A percentile compares a stretch with the other conserved stretches of the same genome.
Evolutionary conservation across 2,888 invertebrate species (phyloP).

Genomic region (Chrysolina americana): DNA sequence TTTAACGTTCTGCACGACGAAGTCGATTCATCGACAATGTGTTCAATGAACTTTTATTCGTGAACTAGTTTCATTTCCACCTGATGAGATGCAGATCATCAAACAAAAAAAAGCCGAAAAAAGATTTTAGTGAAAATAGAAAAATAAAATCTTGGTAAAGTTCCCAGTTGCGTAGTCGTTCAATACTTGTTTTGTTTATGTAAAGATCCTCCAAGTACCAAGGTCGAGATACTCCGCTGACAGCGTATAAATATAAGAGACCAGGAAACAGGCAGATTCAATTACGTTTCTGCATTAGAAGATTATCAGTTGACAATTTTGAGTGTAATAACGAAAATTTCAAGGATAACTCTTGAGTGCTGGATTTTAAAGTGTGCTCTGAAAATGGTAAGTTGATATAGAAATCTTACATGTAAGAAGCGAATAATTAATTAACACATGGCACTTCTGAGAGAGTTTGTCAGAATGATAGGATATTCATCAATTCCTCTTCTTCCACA

Average conservation of each 20-base stretch:
- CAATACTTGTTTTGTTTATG: background rate
- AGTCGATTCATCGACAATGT: background rate
- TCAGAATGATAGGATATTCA: no score
- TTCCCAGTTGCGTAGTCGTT: background rate
- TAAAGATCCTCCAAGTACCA: background rate
- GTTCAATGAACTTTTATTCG: background rate
- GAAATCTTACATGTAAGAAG: background rate
- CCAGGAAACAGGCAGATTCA: background rate
- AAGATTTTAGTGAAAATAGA: background rate
- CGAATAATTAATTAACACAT: no score
- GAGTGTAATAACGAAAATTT: background rate
- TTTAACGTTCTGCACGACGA: background rate
- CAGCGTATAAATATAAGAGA: background rate
- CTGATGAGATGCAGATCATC: background rate
- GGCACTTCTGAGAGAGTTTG: no score
- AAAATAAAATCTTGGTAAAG: background rate
- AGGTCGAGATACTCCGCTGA: background rate
- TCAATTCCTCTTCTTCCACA: no score
- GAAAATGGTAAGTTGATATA: background rate
- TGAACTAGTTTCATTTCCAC: background rate
- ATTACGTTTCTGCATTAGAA: conserved; percentile 3
- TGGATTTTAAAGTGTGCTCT: background rate
- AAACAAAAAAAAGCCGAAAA: background rate
- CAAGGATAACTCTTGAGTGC: background rate
- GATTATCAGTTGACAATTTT: background rate